Conservation (phyloP, 2,113 vertebrate species). For the Ammodytes dubius region DNA sequence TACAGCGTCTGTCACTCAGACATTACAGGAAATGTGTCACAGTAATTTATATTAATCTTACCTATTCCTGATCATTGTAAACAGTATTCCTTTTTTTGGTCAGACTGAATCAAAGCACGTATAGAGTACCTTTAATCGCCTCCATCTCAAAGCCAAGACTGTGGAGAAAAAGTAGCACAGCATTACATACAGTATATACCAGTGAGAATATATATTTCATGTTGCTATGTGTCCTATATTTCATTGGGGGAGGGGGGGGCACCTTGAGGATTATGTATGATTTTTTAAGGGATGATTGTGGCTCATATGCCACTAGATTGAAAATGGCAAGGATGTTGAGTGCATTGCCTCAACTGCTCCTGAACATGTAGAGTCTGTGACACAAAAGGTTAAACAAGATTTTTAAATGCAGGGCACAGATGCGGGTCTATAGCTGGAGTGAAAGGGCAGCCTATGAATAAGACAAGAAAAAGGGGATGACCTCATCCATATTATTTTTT, state of each 20-base stretch:
- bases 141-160: conserved; percentile 11
- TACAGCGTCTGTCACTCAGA: not conserved
- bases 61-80: not conserved
- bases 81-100: conserved; percentile 8
- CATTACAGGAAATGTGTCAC: conserved; percentile 5
- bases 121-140: conserved; percentile 4
- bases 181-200: not conserved
- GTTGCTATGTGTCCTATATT: conserved; percentile 11
- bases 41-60: conserved; percentile 14
- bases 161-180: conserved; percentile 18
- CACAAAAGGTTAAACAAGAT: conserved; percentile 59
- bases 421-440: conserved; percentile 38
- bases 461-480: conserved; percentile 54
- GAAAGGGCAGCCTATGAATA: conserved; percentile 71
- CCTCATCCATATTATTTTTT: conserved; percentile 43
- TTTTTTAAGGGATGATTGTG: not conserved
- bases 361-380: conserved; percentile 34
- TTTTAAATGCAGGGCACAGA: conserved; percentile 61
- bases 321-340: conserved; percentile 33
- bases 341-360: conserved; percentile 11
- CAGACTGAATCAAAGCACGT: conserved; percentile 12
- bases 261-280: not conserved
- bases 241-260: conserved; percentile 21
- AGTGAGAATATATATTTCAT: conserved; percentile 3
- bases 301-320: conserved; percentile 10